Conservation (phyloP, 2,113 vertebrate species). For the Abramis brama region DNA sequence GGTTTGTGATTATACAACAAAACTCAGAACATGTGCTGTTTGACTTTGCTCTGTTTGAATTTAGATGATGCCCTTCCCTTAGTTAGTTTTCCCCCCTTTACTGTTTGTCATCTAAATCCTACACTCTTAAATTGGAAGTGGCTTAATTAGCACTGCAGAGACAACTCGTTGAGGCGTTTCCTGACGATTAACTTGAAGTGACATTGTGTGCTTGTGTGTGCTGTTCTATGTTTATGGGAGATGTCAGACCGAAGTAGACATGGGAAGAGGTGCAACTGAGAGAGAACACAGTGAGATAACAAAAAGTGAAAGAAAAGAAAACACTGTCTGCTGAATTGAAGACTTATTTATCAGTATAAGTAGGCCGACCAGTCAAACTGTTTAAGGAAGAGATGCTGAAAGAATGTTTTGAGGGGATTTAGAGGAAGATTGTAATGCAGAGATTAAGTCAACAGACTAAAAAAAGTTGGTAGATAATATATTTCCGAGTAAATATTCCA, state of each 20-base stretch:
- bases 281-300: constrained; percentile 39
- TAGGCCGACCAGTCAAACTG: not conserved
- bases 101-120: constrained; percentile 12
- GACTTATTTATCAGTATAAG: constrained; percentile 9
- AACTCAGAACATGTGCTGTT: not conserved
- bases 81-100: not conserved
- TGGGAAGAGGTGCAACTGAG: constrained; percentile 44
- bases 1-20: not conserved
- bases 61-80: not conserved
- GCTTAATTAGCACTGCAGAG: constrained; percentile 50
- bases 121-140: constrained; percentile 28
- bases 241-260: constrained; percentile 32
- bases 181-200: constrained; percentile 35
- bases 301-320: not conserved
- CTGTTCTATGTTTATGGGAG: constrained; percentile 29
- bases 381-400: not conserved
- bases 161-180: constrained; percentile 33
- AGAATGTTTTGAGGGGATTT: not conserved
- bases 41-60: not conserved
- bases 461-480: not conserved
- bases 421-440: not conserved
- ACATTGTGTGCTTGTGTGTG: constrained; percentile 34
- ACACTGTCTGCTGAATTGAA: not conserved
- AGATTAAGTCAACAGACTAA: not conserved
- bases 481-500: too few species aligned